Conservation (phyloP, 2,113 vertebrate genomes). For the Vidua macroura region DNA sequence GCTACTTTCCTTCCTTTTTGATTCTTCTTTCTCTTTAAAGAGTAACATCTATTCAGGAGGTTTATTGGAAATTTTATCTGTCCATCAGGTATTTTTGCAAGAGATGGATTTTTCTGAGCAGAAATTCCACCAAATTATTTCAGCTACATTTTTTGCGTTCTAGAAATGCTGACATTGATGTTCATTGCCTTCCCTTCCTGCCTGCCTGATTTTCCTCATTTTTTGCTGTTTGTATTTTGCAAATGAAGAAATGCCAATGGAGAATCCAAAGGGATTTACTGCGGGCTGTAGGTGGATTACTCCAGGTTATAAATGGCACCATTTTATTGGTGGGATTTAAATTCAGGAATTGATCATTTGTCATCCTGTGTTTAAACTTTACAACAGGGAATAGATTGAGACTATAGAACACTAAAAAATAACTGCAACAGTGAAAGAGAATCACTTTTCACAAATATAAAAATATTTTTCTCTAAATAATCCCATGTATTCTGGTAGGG, state of each 20-base stretch:
- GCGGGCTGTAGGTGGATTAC: neutral
- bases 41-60: neutral
- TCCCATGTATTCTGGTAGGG: neutral
- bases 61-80: neutral
- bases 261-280: neutral
- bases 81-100: neutral
- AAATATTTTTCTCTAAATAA: slow-evolving; percentile 5
- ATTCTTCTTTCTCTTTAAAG: neutral
- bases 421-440: neutral
- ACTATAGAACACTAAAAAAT: slow-evolving; percentile 15
- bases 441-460: neutral
- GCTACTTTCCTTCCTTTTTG: neutral
- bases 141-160: neutral
- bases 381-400: neutral
- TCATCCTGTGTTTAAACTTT: neutral
- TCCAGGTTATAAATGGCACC: neutral
- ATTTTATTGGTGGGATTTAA: neutral
- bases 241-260: neutral
- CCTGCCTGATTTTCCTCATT: neutral
- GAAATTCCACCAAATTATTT: neutral
- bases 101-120: neutral
- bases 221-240: neutral
- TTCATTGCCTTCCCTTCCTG: neutral
- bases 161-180: neutral
- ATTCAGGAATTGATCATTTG: neutral